These are phyloP conservation scores for Glossophaga mutica DNA, from an alignment of 2,797 vertebrate species.

Conservation along the genomic window DNA sequence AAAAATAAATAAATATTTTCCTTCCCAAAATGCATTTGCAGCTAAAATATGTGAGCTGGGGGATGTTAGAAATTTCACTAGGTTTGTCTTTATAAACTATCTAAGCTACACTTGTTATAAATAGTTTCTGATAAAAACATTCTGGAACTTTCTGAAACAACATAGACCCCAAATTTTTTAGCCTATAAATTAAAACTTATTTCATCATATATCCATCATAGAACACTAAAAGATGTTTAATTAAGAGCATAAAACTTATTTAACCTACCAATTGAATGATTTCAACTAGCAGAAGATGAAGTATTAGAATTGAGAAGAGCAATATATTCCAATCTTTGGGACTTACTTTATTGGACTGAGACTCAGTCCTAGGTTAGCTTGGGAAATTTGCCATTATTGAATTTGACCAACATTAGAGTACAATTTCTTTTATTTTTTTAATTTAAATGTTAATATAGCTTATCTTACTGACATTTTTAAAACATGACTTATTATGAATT, in stretches of 20 bases:
- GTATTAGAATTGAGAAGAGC: neutral
- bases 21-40: constrained; percentile 28
- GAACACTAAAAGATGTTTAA: neutral
- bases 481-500: too few relatives aligned
- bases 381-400: neutral
- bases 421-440: too few relatives aligned
- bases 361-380: neutral
- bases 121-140: constrained; percentile 1
- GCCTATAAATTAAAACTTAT: neutral
- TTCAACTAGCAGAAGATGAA: neutral
- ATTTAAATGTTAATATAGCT: too few relatives aligned
- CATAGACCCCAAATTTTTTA: neutral
- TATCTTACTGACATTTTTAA: too few relatives aligned
- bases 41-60: constrained; percentile 36
- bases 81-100: constrained; percentile 38
- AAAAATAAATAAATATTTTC: constrained; percentile 48
- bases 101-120: constrained; percentile 20
- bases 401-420: neutral
- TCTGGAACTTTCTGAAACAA: constrained; percentile 17
- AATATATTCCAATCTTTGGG: neutral
- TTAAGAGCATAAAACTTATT: neutral
- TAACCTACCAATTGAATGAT: neutral
- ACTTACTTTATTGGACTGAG: neutral
- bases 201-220: neutral
- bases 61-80: constrained; percentile 11